These are phyloP conservation scores for Diadophis punctatus DNA, from an alignment of 2,113 vertebrate genomes.

Conservation along the genomic window DNA sequence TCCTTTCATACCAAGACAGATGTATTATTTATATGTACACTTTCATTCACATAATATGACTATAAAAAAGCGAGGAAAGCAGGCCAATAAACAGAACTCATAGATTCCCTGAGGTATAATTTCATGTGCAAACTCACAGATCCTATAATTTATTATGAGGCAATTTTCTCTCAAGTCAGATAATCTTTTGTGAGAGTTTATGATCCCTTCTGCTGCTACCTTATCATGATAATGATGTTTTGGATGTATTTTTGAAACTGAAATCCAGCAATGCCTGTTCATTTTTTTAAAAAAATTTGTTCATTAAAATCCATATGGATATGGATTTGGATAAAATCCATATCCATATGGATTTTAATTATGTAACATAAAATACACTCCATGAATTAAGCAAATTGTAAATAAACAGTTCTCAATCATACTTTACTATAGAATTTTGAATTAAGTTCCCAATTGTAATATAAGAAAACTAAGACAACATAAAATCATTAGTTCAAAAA, in stretches of 20 bases:
- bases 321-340: background rate
- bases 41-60: conserved; percentile 1
- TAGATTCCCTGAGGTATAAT: background rate
- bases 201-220: background rate
- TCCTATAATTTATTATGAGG: conserved; percentile 3
- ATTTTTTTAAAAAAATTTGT: background rate
- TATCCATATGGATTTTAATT: background rate
- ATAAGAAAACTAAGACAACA: background rate
- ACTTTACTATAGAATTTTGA: background rate
- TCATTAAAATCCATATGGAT: background rate
- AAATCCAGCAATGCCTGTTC: background rate
- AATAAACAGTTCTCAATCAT: background rate
- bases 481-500: background rate
- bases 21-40: background rate
- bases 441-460: background rate
- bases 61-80: background rate
- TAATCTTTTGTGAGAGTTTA: conserved; percentile 10
- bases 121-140: background rate
- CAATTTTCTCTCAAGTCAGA: background rate
- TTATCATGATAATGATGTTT: background rate
- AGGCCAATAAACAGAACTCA: background rate
- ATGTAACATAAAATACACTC: background rate
- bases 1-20: background rate
- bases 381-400: background rate
- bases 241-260: background rate